Conservation (phyloP, 2,113 vertebrate species). For the Cichladusa arquata region DNA sequence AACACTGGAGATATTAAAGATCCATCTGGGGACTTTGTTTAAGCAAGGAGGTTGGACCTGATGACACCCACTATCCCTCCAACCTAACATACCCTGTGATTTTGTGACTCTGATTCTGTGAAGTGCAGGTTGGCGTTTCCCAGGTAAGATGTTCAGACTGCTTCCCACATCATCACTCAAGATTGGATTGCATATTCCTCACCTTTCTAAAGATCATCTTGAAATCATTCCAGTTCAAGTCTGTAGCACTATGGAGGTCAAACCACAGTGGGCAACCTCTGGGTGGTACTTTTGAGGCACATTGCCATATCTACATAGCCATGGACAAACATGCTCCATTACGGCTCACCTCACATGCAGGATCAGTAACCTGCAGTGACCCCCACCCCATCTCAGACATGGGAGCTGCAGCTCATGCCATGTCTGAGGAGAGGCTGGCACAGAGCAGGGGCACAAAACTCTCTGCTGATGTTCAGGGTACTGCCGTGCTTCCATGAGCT, state of each 20-base stretch:
- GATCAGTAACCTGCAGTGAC: neutral
- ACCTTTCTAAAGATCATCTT: neutral
- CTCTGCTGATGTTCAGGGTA: too few relatives aligned
- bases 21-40: neutral
- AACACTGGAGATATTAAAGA: neutral
- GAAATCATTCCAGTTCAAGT: neutral
- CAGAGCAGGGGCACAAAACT: fast-evolving
- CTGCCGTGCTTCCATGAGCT: fast-evolving
- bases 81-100: neutral
- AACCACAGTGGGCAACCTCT: fast-evolving
- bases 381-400: fast-evolving
- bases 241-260: neutral
- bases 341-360: neutral
- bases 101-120: neutral
- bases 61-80: neutral
- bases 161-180: too few relatives aligned
- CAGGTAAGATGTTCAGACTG: neutral
- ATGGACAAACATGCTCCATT: fast-evolving
- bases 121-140: neutral
- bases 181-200: neutral
- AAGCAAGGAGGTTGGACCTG: neutral
- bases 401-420: neutral
- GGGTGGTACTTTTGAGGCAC: neutral
- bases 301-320: fast-evolving
- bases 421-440: neutral